Conservation (phyloP, 2,888 invertebrate genomes). For the Microplitis manilae region DNA sequence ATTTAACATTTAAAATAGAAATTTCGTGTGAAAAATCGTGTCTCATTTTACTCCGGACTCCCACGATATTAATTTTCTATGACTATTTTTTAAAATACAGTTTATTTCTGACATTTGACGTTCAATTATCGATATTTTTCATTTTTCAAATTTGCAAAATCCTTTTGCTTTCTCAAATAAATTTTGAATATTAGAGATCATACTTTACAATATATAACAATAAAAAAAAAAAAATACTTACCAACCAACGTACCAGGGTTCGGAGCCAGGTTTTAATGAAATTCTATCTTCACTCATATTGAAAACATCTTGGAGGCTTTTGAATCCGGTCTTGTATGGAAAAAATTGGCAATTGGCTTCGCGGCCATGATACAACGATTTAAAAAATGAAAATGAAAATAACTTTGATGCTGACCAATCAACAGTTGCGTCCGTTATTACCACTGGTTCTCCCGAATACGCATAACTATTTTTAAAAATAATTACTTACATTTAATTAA, state of each 20-base stretch:
- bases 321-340: slow-evolving; percentile 91
- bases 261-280: slow-evolving; percentile 74
- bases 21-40: too few species aligned
- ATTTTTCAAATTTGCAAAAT: too few species aligned
- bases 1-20: too few species aligned
- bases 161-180: too few species aligned
- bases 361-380: slow-evolving; percentile 78
- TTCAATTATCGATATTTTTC: too few species aligned
- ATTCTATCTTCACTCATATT: slow-evolving; percentile 84
- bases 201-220: too few species aligned
- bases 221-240: slow-evolving; percentile 69
- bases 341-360: slow-evolving; percentile 89
- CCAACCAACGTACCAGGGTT: slow-evolving; percentile 84
- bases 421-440: slow-evolving; percentile 85
- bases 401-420: slow-evolving; percentile 86
- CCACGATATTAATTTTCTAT: too few species aligned
- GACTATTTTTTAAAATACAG: too few species aligned
- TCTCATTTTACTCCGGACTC: too few species aligned
- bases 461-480: slow-evolving; percentile 73
- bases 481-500: background rate
- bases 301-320: slow-evolving; percentile 85
- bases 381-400: slow-evolving; percentile 89
- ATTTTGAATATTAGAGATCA: too few species aligned
- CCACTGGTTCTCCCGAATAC: slow-evolving; percentile 85
- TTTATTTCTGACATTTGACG: too few species aligned